These are phyloP conservation scores for Erithacus rubecula DNA, from an alignment of 2,797 vertebrate genomes.

Conservation along the genomic window DNA sequence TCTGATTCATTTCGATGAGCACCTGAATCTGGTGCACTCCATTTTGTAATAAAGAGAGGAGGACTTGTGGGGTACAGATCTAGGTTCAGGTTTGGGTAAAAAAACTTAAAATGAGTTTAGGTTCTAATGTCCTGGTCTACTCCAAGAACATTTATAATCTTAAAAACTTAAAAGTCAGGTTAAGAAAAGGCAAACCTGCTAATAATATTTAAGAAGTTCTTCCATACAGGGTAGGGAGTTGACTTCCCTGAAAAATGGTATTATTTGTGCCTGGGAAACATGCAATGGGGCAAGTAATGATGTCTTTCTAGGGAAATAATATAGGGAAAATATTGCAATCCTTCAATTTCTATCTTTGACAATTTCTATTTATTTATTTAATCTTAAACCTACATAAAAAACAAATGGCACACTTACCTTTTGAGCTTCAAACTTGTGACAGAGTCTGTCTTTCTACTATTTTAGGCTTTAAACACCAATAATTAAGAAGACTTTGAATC, in stretches of 20 bases:
- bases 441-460: neutral
- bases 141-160: neutral
- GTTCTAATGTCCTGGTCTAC: neutral
- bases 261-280: neutral
- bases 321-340: neutral
- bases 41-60: neutral
- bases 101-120: neutral
- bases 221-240: neutral
- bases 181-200: neutral
- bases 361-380: neutral
- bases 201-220: neutral
- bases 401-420: fast-evolving
- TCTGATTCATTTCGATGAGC: neutral
- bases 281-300: neutral
- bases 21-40: neutral
- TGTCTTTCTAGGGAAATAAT: neutral
- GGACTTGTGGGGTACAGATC: neutral
- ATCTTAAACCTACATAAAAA: neutral
- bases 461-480: neutral
- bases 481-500: neutral
- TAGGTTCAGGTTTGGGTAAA: neutral
- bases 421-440: neutral
- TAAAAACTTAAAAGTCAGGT: neutral
- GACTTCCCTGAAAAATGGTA: neutral
- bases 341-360: neutral